Evolutionary conservation across 1,140 invertebrate species (phyloP).

Genomic region (Alviniconcha marisindica): DNA sequence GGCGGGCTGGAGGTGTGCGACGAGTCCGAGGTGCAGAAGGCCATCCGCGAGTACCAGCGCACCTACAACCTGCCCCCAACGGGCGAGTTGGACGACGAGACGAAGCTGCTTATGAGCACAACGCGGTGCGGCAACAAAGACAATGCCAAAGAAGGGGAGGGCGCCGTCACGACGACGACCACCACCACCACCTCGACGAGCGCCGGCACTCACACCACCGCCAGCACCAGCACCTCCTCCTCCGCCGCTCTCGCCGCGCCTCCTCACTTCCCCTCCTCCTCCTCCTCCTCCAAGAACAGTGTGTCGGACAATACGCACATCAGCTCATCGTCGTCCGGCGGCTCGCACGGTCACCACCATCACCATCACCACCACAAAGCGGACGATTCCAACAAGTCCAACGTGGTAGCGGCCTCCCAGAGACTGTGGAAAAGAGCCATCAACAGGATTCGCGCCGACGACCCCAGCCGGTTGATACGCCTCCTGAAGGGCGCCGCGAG

Average conservation of each 20-base stretch:
- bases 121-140: constrained; percentile 76
- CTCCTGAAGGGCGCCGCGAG: constrained; percentile 18
- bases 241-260: not conserved
- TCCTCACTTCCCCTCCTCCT: not conserved
- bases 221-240: not conserved
- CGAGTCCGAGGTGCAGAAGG: constrained; percentile 58
- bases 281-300: not conserved
- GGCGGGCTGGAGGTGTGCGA: constrained; percentile 56
- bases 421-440: constrained; percentile 58
- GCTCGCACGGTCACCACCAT: not conserved
- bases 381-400: constrained; percentile 39
- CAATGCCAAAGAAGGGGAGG: constrained; percentile 52
- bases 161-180: not conserved
- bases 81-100: constrained; percentile 71
- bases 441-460: constrained; percentile 25
- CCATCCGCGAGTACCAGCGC: constrained; percentile 71
- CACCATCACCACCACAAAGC: not conserved
- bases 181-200: not conserved
- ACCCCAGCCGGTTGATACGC: constrained; percentile 28
- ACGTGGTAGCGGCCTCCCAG: constrained; percentile 19
- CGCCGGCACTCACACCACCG: not conserved
- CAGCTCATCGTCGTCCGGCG: not conserved
- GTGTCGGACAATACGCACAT: constrained; percentile 24
- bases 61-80: constrained; percentile 73
- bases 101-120: constrained; percentile 72